These are phyloP conservation scores for Mus minutoides DNA, from an alignment of 2,797 vertebrate genomes.

Conservation along the genomic window DNA sequence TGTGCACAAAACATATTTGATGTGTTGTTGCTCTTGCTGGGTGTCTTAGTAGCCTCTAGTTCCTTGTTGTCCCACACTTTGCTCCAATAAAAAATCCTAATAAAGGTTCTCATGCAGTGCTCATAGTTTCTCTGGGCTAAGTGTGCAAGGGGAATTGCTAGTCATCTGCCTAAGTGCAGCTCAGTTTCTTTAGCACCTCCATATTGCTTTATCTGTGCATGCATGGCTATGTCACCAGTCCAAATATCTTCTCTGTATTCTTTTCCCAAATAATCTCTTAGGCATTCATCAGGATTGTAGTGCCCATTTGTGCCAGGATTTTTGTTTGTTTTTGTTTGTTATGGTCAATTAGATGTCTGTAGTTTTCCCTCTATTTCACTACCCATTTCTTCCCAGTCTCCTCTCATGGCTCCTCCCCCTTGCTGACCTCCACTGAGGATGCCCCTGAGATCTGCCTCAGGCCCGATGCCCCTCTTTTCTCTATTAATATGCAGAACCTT, in stretches of 20 bases:
- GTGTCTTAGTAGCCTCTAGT: neutral
- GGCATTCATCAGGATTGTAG: neutral
- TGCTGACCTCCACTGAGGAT: neutral
- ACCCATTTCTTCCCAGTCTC: neutral
- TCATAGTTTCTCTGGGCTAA: neutral
- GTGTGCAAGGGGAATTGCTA: neutral
- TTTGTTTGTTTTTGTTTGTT: neutral
- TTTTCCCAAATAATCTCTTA: neutral
- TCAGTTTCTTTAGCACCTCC: neutral
- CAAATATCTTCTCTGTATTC: neutral
- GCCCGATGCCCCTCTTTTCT: neutral
- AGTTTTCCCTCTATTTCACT: neutral
- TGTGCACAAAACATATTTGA: neutral
- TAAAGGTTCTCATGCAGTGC: neutral
- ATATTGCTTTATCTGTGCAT: neutral
- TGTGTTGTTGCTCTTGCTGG: neutral
- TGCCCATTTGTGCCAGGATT: neutral
- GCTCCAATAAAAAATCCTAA: neutral
- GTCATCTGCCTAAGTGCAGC: too few relatives aligned
- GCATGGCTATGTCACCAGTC: neutral
- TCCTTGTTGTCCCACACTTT: neutral
- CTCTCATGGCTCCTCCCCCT: neutral
- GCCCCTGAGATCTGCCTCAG: neutral
- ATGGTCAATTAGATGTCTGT: neutral
- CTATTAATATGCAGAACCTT: neutral